Evolutionary conservation across 2,797 vertebrate species (phyloP).

Genomic region (Alosa sapidissima): DNA sequence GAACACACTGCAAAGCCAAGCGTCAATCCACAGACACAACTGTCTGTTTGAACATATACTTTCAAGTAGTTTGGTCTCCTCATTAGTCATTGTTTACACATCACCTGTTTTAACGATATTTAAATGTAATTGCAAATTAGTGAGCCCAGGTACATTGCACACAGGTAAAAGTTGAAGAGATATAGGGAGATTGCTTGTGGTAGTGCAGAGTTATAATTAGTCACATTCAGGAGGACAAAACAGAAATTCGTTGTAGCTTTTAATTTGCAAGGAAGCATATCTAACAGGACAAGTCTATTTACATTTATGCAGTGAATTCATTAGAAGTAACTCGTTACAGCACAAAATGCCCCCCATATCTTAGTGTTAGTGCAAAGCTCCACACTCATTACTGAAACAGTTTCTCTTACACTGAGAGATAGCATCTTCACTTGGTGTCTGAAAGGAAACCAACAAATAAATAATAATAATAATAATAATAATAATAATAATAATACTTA

Average conservation of each 20-base stretch:
- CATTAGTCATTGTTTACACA: not conserved
- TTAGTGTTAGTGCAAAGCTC: constrained; percentile 44
- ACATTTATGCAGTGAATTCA: constrained; percentile 60
- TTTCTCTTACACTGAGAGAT: not conserved
- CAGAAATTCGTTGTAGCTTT: constrained; percentile 55
- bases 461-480: no score
- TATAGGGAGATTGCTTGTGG: not conserved
- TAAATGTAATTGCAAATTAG: not conserved
- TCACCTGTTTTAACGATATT: not conserved
- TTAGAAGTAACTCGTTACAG: constrained; percentile 61
- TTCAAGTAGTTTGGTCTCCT: not conserved
- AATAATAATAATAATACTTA: no score
- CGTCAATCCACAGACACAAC: not conserved
- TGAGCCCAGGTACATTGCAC: not conserved
- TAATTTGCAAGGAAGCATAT: constrained; percentile 56
- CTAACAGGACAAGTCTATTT: constrained; percentile 60
- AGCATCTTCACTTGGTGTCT: not conserved
- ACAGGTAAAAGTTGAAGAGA: constrained; percentile 1
- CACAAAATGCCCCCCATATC: constrained; percentile 37
- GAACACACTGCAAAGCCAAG: not conserved
- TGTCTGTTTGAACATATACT: not conserved
- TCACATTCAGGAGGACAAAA: constrained; percentile 35
- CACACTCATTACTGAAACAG: constrained; percentile 54
- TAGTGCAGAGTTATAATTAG: not conserved
- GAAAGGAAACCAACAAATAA: not conserved